Percentiles rank a stretch among this genome's conserved stretches.
These are phyloP conservation scores for Oophaga sylvatica DNA, from an alignment of 2,797 vertebrate genomes.

Conservation along the genomic window DNA sequence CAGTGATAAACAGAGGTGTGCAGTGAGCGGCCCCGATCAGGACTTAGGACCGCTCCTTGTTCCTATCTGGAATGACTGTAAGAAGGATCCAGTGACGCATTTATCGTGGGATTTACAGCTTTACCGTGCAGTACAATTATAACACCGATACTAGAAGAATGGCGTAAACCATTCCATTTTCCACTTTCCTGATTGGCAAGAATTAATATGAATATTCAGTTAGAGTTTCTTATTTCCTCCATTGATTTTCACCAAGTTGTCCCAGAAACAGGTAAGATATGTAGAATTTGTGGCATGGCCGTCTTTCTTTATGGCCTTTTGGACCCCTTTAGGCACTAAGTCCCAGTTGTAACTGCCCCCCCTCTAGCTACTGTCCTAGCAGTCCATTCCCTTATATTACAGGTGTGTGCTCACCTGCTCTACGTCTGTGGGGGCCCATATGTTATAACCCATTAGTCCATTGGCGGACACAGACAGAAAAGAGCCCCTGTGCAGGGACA, in stretches of 20 bases:
- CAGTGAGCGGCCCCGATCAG: neutral
- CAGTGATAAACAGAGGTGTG: neutral
- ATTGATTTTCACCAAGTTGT: neutral
- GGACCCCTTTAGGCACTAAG: neutral
- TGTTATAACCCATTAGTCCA: neutral
- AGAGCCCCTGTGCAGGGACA: no score
- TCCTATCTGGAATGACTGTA: neutral
- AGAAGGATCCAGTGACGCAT: neutral
- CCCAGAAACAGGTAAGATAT: neutral
- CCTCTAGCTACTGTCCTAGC: neutral
- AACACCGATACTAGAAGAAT: no score
- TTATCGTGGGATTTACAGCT: neutral
- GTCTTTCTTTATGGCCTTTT: neutral
- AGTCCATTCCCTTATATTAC: neutral
- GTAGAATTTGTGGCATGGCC: neutral
- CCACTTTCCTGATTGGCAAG: neutral
- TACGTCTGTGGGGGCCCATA: no score
- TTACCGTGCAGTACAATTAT: no score
- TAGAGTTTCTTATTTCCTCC: neutral
- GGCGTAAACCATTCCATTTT: neutral
- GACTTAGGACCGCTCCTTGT: neutral
- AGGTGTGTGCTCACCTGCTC: neutral
- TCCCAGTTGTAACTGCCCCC: no score
- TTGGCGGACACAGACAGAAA: no score
- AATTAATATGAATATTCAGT: neutral